Percentiles rank a stretch among this genome's conserved stretches.
Evolutionary conservation across 2,113 vertebrate genomes (phyloP).

Genomic region (Piaya cayana): DNA sequence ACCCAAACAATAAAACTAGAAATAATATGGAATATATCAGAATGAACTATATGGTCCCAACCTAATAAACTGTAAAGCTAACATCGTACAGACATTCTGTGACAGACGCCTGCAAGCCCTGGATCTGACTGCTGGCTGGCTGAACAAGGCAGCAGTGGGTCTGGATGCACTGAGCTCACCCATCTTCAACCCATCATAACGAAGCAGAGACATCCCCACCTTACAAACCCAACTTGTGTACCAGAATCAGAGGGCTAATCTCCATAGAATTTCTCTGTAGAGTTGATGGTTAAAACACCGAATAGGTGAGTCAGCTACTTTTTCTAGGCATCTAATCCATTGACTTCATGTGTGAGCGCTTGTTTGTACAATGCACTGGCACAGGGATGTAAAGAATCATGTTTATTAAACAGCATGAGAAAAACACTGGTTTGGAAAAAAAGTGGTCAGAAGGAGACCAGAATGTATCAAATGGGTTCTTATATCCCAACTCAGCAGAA

Average conservation of each 20-base stretch:
- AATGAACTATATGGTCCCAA: not conserved
- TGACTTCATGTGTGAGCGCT: rapidly evolving
- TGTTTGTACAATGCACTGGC: not conserved
- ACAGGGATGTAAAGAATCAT: not conserved
- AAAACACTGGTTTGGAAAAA: not conserved
- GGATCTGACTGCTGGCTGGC: not conserved
- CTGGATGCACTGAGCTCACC: not conserved
- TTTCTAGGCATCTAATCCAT: not conserved
- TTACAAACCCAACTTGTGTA: not conserved
- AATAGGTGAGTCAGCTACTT: not conserved
- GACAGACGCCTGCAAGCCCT: not conserved
- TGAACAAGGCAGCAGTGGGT: not conserved
- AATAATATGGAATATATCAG: not conserved
- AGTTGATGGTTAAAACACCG: not conserved
- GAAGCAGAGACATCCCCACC: not conserved
- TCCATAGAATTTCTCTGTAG: not conserved
- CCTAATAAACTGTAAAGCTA: not conserved
- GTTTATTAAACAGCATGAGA: not conserved
- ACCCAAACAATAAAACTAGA: not conserved
- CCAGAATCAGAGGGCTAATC: not conserved
- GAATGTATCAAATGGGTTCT: not conserved
- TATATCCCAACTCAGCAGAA: not conserved
- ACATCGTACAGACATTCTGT: not conserved
- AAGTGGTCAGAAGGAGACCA: not conserved
- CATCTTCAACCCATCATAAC: not conserved